Evolutionary conservation across 2,888 invertebrate genomes (phyloP), one percentile per base, ranked within the genome.

Genomic region (Hesperia comma): DNA sequence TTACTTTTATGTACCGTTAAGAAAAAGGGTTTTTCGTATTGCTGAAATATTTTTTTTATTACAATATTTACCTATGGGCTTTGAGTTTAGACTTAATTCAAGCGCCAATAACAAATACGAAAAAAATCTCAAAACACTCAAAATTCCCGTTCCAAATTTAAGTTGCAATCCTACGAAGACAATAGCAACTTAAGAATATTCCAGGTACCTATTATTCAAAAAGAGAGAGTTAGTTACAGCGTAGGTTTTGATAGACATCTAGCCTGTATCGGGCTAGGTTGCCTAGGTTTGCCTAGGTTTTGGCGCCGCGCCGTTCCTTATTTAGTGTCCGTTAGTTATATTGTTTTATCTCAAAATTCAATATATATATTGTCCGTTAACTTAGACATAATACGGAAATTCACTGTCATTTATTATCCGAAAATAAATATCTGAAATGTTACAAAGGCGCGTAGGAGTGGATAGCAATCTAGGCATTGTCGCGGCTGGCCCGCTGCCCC

Each of bases 381-480:
- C 53, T 26, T 32, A 26, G 19, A 26, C 26, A 53, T 32, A 53
- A 53, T 53, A 53, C 12, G 53, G 53, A 53, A 26, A 53, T 53
- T 32, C 33, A 32, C 15, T 17, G 32, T 60, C 21, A 46, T 46
- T 60, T 49, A 53, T 53, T 53, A 60, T 60, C 33, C 60, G 1
- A 46, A 51, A 61, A 61, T 53, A 61, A 53, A 53, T 51, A 61
- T 61, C 49, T 33, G 46, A 49, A 60, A 37, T 51, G 49, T 19
- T 41, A 61, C 67, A 63, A 69, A 58, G 61, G 60, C 67, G 71
- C 72, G 74, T 70, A 72, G 72, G 71, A 68, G 73, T 70, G 37
- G 75, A 75, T 75, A 75, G 67, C 17, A 53, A 75, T 75, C 75
- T 71, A 71, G 73, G 70, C 68, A 70, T 74, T 75, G 74, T 73